phyloP scores from a whole-genome alignment of 2,888 invertebrate species.

The Ophonus ardosiacus region DNA sequence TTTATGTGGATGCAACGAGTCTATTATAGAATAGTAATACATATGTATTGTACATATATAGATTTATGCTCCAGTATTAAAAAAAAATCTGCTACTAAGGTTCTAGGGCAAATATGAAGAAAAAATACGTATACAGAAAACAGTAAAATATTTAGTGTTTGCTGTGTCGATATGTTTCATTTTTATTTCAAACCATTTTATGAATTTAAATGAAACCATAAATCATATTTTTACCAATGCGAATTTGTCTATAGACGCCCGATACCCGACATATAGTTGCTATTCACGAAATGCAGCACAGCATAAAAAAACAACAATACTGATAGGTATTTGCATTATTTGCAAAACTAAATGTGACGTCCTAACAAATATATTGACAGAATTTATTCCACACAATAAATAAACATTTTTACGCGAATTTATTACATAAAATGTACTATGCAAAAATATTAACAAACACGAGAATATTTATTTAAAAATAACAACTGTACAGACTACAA shows the following conservation, averaged over 20 bases:
- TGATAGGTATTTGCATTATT: slow-evolving; percentile 6
- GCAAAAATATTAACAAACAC: background rate
- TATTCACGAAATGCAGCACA: background rate
- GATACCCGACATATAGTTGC: background rate
- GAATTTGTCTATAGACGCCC: slow-evolving; percentile 12
- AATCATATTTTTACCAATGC: slow-evolving; percentile 18
- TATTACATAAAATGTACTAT: background rate
- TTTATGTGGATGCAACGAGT: too few relatives aligned
- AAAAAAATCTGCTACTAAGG: too few relatives aligned
- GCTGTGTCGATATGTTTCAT: background rate
- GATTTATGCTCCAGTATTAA: too few relatives aligned
- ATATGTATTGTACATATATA: too few relatives aligned
- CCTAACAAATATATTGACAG: background rate
- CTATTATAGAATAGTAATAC: too few relatives aligned
- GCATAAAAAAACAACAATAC: background rate
- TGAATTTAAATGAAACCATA: slow-evolving; percentile 16
- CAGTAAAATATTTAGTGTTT: too few relatives aligned
- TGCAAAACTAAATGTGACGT: slow-evolving; percentile 10
- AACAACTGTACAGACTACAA: too few relatives aligned
- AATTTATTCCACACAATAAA: background rate
- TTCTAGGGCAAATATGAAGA: too few relatives aligned
- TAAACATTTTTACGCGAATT: slow-evolving; percentile 2
- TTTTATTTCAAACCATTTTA: background rate
- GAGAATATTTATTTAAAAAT: background rate
- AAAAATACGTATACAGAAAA: too few relatives aligned